Base-by-base conservation (phyloP, 2,797 vertebrate species). In the Muraenolepis orangiensis region DNA sequence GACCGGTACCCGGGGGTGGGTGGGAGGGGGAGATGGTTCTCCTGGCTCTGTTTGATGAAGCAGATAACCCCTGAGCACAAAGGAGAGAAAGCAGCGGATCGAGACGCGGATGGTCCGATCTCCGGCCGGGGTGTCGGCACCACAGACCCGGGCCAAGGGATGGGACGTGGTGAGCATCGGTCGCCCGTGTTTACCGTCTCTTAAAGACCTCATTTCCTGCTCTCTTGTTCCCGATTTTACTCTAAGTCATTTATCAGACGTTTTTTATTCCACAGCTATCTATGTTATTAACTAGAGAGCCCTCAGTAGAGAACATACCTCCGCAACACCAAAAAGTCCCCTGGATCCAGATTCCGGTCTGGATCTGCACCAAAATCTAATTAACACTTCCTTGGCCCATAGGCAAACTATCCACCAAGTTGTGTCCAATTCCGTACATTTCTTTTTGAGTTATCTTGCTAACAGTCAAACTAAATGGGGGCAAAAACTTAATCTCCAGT, bases 91-190 rank as follows among this genome's bases (percentile, higher is more conserved):
- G 57, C 57, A 4, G 13, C n/a, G 23, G 71, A 81, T 84, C 82
- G 86, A 83, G 83, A 88, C 82, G 85, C 90, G 69, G 85, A 81
- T 84, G 81, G 57, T 12, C 81, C 20, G 23, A 38, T 66, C 72
- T 91, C 92, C 91, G 6, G 79, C 90, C 87, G 90, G n/a, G 87
- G 76, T 87, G 84, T 86, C 86, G 88, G 72, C 90, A 87, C 88
- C 88, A 83, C 87, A 87, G 83, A 86, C 86, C 84, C 78, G 77
- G 75, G 79, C 77, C 82, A 78, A 69, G 29, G 66, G 66, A 67
- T 6, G 26, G 26, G 66, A 67, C 13, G 26, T 71, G 84, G 78
- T 76, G 76, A 29, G 79, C 80, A 76, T 82, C 80, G 76, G 81
- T 88, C 87, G 84, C 78, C 85, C 83, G 78, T 84, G 74, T 81